phyloP scores from a whole-genome alignment of 2,113 vertebrate species.

The Marmota flaviventris region DNA sequence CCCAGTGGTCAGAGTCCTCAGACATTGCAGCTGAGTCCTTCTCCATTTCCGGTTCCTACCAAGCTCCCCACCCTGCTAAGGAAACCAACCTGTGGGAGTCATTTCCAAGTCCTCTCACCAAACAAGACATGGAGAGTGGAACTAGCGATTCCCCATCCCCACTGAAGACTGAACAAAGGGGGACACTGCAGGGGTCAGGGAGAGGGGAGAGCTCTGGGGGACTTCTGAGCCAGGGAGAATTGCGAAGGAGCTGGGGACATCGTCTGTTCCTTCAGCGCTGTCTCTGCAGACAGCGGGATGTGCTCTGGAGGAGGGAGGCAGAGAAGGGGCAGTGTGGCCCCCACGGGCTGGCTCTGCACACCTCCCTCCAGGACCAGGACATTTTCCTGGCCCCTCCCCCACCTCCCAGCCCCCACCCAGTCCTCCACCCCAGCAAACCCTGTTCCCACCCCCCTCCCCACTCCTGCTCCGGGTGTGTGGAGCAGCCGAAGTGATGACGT shows the following conservation, averaged over 20 bases:
- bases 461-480: constrained; percentile 89
- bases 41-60: not conserved
- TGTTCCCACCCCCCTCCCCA: constrained; percentile 48
- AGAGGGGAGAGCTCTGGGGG: constrained; percentile 8
- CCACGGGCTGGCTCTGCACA: not conserved
- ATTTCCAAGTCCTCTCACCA: constrained; percentile 5
- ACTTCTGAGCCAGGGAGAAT: not conserved
- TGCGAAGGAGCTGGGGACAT: not conserved
- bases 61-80: not conserved
- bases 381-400: constrained; percentile 45
- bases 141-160: not conserved
- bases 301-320: not conserved
- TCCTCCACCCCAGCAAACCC: constrained; percentile 39
- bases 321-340: not conserved
- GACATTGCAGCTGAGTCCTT: not conserved
- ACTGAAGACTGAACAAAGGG: constrained; percentile 61
- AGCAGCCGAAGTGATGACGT: constrained; percentile 89
- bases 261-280: not conserved
- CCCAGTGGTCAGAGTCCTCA: not conserved
- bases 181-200: not conserved
- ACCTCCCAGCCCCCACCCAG: constrained; percentile 30
- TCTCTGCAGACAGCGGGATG: not conserved
- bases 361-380: constrained; percentile 34
- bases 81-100: constrained; percentile 55
- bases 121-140: not conserved